phyloP scores from a whole-genome alignment of 2,113 vertebrate genomes.

The Maccullochella peelii region DNA sequence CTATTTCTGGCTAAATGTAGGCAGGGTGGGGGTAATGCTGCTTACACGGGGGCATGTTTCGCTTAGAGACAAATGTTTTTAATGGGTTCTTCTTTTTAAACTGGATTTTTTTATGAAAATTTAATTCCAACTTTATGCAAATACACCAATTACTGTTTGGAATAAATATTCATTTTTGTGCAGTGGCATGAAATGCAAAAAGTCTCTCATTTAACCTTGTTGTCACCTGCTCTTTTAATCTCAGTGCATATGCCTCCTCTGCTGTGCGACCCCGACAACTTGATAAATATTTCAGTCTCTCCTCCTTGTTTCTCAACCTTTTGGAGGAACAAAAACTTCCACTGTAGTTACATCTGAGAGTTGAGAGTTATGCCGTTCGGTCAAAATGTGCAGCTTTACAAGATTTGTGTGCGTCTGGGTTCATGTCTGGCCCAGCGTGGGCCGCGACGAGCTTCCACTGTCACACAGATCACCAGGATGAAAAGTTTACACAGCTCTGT shows the following conservation, averaged over 20 bases:
- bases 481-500: conserved; percentile 5
- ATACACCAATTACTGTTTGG: conserved; percentile 32
- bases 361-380: background rate
- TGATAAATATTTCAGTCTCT: conserved; percentile 16
- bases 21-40: too few relatives aligned
- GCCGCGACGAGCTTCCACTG: background rate
- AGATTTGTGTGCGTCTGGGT: background rate
- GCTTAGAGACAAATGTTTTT: conserved; percentile 9
- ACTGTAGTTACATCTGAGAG: background rate
- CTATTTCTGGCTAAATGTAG: background rate
- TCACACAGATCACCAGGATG: conserved; percentile 9
- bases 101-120: conserved; percentile 26
- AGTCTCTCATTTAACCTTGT: conserved; percentile 36
- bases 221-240: conserved; percentile 27
- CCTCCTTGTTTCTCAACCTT: background rate
- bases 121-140: conserved; percentile 43
- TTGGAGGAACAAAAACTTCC: background rate
- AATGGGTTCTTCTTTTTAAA: conserved; percentile 25
- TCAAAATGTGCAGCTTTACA: background rate
- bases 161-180: conserved; percentile 35
- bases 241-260: background rate
- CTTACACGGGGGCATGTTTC: background rate
- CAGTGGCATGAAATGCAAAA: conserved; percentile 17
- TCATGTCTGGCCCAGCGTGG: conserved; percentile 12
- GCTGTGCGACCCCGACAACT: background rate